These are phyloP conservation scores for Chelonus formosanus DNA, from an alignment of 2,888 invertebrate species.

Conservation along the genomic window DNA sequence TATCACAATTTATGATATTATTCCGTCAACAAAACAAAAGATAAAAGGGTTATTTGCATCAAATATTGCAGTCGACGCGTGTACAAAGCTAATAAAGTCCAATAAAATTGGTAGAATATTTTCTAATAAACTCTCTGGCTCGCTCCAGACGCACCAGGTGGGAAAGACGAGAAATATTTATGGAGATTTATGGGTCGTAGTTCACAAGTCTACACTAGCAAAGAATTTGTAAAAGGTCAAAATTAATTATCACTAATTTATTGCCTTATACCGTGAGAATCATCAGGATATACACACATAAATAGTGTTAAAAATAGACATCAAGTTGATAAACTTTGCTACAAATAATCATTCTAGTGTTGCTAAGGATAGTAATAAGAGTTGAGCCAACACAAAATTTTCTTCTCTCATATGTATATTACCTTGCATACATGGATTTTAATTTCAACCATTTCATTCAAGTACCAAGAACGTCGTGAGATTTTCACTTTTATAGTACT, in stretches of 20 bases:
- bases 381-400: constrained; percentile 30
- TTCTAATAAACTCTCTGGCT: constrained; percentile 37
- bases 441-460: constrained; percentile 35
- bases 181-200: constrained; percentile 42
- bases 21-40: neutral
- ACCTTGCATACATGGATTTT: constrained; percentile 29
- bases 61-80: constrained; percentile 18
- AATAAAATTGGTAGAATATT: constrained; percentile 39
- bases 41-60: constrained; percentile 6
- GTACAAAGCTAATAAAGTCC: constrained; percentile 21
- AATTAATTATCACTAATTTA: constrained; percentile 36
- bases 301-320: neutral
- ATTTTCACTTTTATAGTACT: constrained; percentile 33
- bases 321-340: neutral
- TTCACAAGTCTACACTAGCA: constrained; percentile 30
- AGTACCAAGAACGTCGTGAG: constrained; percentile 20
- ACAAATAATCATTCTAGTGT: neutral
- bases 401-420: constrained; percentile 7
- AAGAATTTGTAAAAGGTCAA: constrained; percentile 31
- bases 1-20: neutral
- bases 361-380: constrained; percentile 38
- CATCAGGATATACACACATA: neutral
- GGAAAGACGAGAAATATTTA: constrained; percentile 33
- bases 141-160: constrained; percentile 25
- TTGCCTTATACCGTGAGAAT: constrained; percentile 28